Base-by-base conservation (phyloP, 2,113 vertebrate genomes). In the Ctenodactylus gundi region DNA sequence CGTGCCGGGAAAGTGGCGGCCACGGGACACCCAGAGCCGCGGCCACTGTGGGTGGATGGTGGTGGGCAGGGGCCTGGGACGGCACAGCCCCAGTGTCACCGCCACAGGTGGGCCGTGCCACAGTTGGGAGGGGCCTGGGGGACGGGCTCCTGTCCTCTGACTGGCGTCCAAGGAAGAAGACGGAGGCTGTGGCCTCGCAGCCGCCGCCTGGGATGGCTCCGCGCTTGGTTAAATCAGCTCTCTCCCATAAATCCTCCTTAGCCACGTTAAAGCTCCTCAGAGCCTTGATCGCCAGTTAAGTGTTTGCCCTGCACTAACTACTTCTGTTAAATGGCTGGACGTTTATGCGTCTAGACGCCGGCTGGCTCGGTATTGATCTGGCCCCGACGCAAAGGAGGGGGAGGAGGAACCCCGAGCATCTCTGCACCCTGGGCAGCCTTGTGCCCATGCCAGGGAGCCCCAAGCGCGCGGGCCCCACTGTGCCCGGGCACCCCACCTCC, bases 211-310 rank as follows among this genome's bases (percentile, higher is more conserved):
- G 98, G 98, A 98, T 97, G 97, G 98, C 98, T 97, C 96, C 98
- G 98, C 98, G 98, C 98, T 99, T 98, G 97, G 98, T 98, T 98
- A 98, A 98, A 98, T 97, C 96, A 96, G 97, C 97, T 98, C 97
- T 98, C 98, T 97, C 96, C 97, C 98, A 99, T 99, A 98, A 99
- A 98, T 98, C 97, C 98, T 98, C 90, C 96, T 98, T 98, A 98
- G 98, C 98, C 98, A 98, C 99, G 99, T 98, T 98, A 98, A 98
- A 98, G 98, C 98, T 98, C 98, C 96, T 98, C 98, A 98, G 98
- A 97, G 98, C 98, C 98, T 98, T 98, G 97, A 98, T 98, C 97
- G 98, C 97, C 98, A 98, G 98, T 98, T 98, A 99, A 99, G 98
- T 99, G 98, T 98, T 98, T 98, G 98, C 98, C 97, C 97, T 97